Conservation (phyloP, 2,797 vertebrate genomes). For the Malurus splendens region DNA sequence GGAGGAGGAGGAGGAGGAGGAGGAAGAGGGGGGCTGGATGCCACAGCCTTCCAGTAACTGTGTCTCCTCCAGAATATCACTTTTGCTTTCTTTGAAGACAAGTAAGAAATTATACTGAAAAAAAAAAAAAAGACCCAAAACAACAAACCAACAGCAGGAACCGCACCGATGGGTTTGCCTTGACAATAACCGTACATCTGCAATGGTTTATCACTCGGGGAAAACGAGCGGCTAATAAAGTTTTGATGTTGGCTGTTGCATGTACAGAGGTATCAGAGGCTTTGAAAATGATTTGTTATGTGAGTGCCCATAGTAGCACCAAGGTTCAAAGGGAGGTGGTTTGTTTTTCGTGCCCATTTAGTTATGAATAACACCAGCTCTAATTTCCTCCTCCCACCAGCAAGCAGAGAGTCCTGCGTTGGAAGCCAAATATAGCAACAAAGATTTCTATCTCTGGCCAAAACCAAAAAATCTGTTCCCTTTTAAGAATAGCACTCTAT, state of each 20-base stretch:
- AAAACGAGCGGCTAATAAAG: conserved; percentile 47
- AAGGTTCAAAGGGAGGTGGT: conserved; percentile 21
- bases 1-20: not conserved
- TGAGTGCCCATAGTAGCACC: conserved; percentile 37
- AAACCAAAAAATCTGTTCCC: conserved; percentile 68
- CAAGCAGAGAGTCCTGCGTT: not conserved
- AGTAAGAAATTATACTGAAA: not conserved
- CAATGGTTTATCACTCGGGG: conserved; percentile 53
- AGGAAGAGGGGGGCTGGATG: conserved; percentile 4
- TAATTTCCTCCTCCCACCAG: conserved; percentile 63
- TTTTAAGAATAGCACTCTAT: conserved; percentile 59
- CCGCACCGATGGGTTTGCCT: conserved; percentile 6
- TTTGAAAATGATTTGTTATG: conserved; percentile 37
- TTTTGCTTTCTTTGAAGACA: conserved; percentile 55
- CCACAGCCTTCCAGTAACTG: conserved; percentile 49
- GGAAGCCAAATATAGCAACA: conserved; percentile 69
- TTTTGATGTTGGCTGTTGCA: conserved; percentile 39
- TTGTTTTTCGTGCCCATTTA: conserved; percentile 66
- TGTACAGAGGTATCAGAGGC: conserved; percentile 27
- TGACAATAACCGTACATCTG: conserved; percentile 62
- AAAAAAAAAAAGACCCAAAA: not conserved
- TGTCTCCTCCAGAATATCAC: conserved; percentile 35
- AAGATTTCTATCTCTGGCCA: conserved; percentile 66
- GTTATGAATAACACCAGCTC: conserved; percentile 59
- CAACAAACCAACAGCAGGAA: not conserved